Evolutionary conservation across 2,888 invertebrate genomes (phyloP), one percentile per base, ranked within the genome.

Genomic region (Sarcophaga caerulescens): DNA sequence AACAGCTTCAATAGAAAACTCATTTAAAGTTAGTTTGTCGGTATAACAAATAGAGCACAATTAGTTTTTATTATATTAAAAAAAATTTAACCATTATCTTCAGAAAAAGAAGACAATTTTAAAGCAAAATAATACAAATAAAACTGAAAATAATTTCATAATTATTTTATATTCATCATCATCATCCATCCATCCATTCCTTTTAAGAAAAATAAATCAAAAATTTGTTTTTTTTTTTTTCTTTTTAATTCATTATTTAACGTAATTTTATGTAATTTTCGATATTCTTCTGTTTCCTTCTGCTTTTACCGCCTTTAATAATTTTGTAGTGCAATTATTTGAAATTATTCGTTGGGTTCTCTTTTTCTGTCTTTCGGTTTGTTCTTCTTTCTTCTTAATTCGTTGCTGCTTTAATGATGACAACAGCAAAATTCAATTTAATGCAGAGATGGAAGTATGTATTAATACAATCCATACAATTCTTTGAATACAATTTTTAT

Each of bases 231-330:
- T 76, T 1, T 35, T 35, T 35, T 35, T 35, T 35, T 35, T 35
- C 8, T 35, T 35, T 10, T 35, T 35, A 10, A 52, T 52, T 14
- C 17, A 52, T 52, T 52, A 52, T 52, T 52, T 81, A 68, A 62
- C 63, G 59, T 84, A 84, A 75, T 80, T 82, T 82, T 77, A 74
- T 81, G 44, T 66, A 73, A 77, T 76, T 84, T 81, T 71, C 73
- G 47, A 68, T 44, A 66, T 11, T 52, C 62, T 70, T 66, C 10
- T 52, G 4, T 52, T 52, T 21, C 3, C 8, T 8, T 65, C 60
- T 63, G 1, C 12, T 68, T 23, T 63, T 52, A 52, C 52, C 59
- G 60, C 21, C 17, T 52, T 52, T 14, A 52, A 14, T 17, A 52
- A 52, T 66, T 66, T 17, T 65, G 69, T 63, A 19, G 23, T 25